phyloP scores from a whole-genome alignment of 2,797 vertebrate genomes.

The Natrix natrix region DNA sequence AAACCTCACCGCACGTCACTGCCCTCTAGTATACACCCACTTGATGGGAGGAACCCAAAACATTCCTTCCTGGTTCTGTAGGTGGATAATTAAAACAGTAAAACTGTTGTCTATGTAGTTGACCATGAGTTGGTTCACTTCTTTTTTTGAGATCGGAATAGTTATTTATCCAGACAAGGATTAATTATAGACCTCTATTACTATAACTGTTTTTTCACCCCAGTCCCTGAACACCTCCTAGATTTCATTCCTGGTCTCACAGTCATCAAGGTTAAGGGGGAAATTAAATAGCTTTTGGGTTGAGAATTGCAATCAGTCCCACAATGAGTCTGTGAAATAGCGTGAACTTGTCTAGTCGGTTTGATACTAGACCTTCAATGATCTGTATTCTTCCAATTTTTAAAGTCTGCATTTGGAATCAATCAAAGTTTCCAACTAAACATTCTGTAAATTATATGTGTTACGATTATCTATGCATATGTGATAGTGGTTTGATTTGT shows the following conservation, averaged over 20 bases:
- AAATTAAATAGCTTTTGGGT: background rate
- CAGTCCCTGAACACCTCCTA: background rate
- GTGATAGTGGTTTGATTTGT: background rate
- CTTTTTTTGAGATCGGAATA: background rate
- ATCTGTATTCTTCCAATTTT: background rate
- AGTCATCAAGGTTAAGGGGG: background rate
- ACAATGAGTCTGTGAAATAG: background rate
- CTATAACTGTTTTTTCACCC: background rate
- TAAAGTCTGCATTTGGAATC: background rate
- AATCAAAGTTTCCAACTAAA: background rate
- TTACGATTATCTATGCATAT: background rate
- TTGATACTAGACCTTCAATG: background rate
- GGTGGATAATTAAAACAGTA: background rate
- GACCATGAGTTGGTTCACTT: background rate
- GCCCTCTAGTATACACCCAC: background rate
- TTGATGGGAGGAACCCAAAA: background rate
- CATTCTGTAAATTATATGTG: background rate
- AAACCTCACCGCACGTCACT: too few species aligned
- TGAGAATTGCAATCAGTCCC: background rate
- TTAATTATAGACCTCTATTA: background rate
- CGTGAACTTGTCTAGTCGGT: background rate
- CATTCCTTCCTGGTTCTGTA: background rate
- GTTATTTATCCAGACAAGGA: background rate
- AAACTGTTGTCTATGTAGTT: background rate
- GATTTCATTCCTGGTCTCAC: background rate